Evolutionary conservation across 35 echinoderm and acorn worm species (phyloP), one percentile per base, ranked within the genome.

Genomic region (Apostichopus japonicus): DNA sequence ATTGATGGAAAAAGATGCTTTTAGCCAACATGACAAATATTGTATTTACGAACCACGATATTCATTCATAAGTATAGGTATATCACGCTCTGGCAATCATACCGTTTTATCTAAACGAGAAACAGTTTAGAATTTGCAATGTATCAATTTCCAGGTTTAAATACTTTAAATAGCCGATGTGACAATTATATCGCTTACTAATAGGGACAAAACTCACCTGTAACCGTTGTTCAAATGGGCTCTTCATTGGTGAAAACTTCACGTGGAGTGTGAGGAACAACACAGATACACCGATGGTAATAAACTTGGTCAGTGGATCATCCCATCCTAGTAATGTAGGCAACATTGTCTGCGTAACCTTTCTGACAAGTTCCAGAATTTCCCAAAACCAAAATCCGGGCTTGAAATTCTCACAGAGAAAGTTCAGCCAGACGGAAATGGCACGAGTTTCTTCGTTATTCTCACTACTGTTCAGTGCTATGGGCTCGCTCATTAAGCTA

Each of bases 371-470:
- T n/a, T 93, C 92, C 14, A 93, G 22, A 16, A 88, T 93, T 15
- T 88, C 84, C 92, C 92, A 93, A 55, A 77, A 93, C 84, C 83
- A 93, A 77, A 73, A 93, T 56, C 77, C 5, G 1, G 84, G 65
- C 55, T 93, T 93, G 73, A 88, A 93, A 57, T 89, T 93, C 86
- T 79, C 92, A 87, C 83, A 88, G 24, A 93, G 92, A 87, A 93
- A 88, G 27, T 77, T 72, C 11, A 91, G 33, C 27, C 75, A 91
- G 27, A 91, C 52, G 6, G 88, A 72, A 55, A 80, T 51, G 78
- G 33, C 16, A 33, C 44, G 16, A 33, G 27, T 33, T 7, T 19
- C 21, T 19, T 23, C 71, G 71, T 17, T 19, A 73, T 73, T n/a
- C 17, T 73, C 16, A 8, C 6, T n/a, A 23, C 71, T n/a, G 16